These are phyloP conservation scores for Molossus molossus DNA, from an alignment of 2,797 vertebrate genomes.

Conservation along the genomic window DNA sequence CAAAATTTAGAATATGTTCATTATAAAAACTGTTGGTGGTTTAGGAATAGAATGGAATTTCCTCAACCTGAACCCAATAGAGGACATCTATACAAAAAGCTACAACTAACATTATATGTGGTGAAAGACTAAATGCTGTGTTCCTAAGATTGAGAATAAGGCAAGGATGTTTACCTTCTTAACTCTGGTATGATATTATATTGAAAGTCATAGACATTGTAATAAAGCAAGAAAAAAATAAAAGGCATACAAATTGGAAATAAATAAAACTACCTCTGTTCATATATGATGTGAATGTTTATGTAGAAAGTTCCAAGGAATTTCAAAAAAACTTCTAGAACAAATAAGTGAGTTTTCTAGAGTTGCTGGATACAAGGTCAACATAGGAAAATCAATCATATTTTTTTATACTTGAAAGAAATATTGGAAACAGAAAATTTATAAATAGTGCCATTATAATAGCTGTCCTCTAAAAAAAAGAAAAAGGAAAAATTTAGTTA, in stretches of 20 bases:
- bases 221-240: neutral
- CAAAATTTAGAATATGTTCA: neutral
- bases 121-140: neutral
- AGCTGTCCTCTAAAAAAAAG: neutral
- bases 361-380: neutral
- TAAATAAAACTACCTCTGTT: neutral
- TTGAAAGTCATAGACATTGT: neutral
- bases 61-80: neutral
- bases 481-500: neutral
- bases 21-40: neutral
- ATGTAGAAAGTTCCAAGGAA: neutral
- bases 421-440: neutral
- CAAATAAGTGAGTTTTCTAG: neutral
- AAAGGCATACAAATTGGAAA: constrained; percentile 1
- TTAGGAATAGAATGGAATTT: neutral
- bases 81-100: neutral
- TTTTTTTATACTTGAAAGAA: constrained; percentile 42
- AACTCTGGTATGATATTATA: neutral
- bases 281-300: neutral
- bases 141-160: neutral
- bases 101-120: neutral
- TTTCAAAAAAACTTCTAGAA: neutral
- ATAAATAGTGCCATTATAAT: neutral
- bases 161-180: neutral
- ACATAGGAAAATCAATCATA: neutral